phyloP scores from a whole-genome alignment of 37 sponge, comb jelly and placozoan species.

The Bolinopsis microptera region DNA sequence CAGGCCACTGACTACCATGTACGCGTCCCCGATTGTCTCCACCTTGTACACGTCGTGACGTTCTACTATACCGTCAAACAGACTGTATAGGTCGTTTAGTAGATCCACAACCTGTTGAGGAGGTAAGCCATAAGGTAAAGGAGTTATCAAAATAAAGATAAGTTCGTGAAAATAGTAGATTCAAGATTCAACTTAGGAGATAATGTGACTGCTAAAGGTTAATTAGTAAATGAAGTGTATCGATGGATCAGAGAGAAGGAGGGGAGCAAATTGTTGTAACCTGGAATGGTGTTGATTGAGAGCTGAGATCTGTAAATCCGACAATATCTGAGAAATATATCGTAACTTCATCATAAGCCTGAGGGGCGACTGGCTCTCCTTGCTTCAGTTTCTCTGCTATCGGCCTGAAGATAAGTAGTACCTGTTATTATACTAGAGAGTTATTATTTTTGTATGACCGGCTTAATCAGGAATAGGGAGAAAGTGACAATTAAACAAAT shows the following conservation, averaged over 20 bases:
- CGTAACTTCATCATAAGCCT: slow-evolving; percentile 64
- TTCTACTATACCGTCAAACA: slow-evolving; percentile 65
- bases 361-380: slow-evolving; percentile 59
- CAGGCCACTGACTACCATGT: slow-evolving; percentile 33
- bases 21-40: slow-evolving; percentile 56
- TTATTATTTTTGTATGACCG: no score
- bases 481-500: no score
- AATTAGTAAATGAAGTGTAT: no score
- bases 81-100: slow-evolving; percentile 52
- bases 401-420: slow-evolving; percentile 31
- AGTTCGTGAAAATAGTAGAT: no score
- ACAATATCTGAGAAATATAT: slow-evolving; percentile 66
- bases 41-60: slow-evolving; percentile 66
- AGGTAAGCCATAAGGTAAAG: no score
- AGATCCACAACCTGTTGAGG: slow-evolving; percentile 64
- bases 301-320: slow-evolving; percentile 62
- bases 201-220: no score
- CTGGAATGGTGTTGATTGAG: slow-evolving; percentile 64
- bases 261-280: no score
- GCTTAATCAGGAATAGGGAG: no score
- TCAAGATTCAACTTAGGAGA: no score
- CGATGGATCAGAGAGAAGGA: no score
- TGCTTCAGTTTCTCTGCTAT: slow-evolving; percentile 63
- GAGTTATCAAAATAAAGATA: no score
- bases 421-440: no score